Conservation (phyloP, 2,113 vertebrate species). For the Strix uralensis region DNA sequence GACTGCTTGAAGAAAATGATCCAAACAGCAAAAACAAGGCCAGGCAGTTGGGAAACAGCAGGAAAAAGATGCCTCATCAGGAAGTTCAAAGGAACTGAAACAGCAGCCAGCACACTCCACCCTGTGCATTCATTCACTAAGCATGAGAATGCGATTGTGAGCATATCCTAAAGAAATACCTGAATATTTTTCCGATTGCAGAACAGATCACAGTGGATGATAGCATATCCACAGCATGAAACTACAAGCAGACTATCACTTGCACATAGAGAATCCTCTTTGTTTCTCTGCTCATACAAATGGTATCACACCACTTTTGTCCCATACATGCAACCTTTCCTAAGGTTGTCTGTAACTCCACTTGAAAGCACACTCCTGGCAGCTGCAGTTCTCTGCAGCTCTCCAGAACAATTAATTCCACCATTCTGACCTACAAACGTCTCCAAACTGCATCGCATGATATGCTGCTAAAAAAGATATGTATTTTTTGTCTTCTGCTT, state of each 20-base stretch:
- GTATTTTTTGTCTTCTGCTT: not conserved
- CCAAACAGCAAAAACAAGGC: not conserved
- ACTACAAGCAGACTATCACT: not conserved
- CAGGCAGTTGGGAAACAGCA: not conserved
- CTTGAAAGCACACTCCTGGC: not conserved
- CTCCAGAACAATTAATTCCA: not conserved
- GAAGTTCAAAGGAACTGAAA: not conserved
- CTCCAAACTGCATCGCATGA: not conserved
- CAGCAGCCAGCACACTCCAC: not conserved
- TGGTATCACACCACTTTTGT: not conserved
- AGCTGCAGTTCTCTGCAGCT: not conserved
- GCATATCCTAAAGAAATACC: not conserved
- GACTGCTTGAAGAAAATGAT: not conserved
- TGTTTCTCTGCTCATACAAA: not conserved
- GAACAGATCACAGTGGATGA: not conserved
- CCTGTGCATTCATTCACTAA: not conserved
- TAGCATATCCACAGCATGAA: not conserved
- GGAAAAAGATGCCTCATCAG: not conserved
- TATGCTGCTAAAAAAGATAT: not conserved
- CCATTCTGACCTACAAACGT: not conserved
- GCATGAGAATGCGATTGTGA: not conserved
- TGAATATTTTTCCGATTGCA: not conserved
- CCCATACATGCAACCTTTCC: not conserved
- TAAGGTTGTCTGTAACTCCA: not conserved
- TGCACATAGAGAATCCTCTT: not conserved